Evolutionary conservation across 2,888 invertebrate species (phyloP), one percentile per base, ranked within the genome.

Genomic region (Drosophila anceps): DNA sequence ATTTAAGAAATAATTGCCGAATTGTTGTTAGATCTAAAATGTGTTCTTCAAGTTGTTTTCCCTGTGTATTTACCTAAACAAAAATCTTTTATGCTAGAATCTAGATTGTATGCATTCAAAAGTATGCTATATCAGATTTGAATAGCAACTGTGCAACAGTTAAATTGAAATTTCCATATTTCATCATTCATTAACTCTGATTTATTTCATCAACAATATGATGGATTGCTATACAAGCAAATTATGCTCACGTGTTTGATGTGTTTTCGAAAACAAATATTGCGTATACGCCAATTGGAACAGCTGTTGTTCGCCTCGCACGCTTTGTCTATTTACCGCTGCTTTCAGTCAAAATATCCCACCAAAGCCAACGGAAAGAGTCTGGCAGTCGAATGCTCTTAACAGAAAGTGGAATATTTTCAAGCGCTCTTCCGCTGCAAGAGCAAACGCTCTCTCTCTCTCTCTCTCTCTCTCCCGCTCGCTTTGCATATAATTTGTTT

Each of bases 261-360:
- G 43, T 50, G 15, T 18, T 4, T 33, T 13, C 37, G 10, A 12
- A 13, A 12, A 13, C 1, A 10, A 12, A 43, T 24, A 24, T 73
- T 57, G 57, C 64, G 46, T 59, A 75, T 70, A 75, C 70, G 74
- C 58, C 65, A 55, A 58, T 13, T 55, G 15, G 39, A 75, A 60
- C 75, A 76, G 75, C 75, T 70, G 64, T 64, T 57, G 41, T 64
- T 58, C 35, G 43, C 50, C 8, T n/a, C 10, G 43, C 13, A 48
- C 46, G 43, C 64, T 70, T 61, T 48, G 29, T 24, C 18, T 29
- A 41, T 53, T 69, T 44, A 43, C 10, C 44, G 48, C 18, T 61
- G 41, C 24, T 44, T n/a, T 10, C 4, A 6, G 27, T 15, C 41
- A 29, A 39, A 48, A 48, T 46, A 15, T 4, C 55, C 10, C 29